Evolutionary conservation across 1,140 invertebrate species (phyloP).

Genomic region (Limonius californicus): DNA sequence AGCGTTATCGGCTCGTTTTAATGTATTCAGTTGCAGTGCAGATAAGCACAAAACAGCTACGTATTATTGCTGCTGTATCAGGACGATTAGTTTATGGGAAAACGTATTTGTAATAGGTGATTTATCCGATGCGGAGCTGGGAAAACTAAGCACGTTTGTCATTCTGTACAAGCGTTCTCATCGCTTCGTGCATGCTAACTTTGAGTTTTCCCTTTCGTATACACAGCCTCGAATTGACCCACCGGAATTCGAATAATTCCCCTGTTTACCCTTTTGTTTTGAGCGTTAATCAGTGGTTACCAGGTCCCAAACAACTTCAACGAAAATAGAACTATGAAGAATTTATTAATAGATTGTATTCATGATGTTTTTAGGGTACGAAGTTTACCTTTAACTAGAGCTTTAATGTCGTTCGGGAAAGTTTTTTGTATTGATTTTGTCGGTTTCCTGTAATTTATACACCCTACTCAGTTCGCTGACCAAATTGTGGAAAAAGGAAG

Average conservation of each 20-base stretch:
- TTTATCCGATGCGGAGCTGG: not conserved
- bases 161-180: conserved; percentile 2
- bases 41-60: not conserved
- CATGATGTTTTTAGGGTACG: too few relatives aligned
- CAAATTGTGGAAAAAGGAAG: too few relatives aligned
- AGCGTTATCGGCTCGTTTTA: not conserved
- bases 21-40: conserved; percentile 3
- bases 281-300: too few relatives aligned
- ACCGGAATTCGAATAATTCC: not conserved
- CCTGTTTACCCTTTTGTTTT: too few relatives aligned
- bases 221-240: not conserved
- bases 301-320: too few relatives aligned
- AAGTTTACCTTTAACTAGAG: too few relatives aligned
- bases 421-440: too few relatives aligned
- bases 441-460: too few relatives aligned
- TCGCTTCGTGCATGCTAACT: conserved; percentile 5
- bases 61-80: not conserved
- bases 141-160: not conserved
- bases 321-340: too few relatives aligned
- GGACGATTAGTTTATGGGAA: conserved; percentile 2
- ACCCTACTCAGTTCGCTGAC: too few relatives aligned
- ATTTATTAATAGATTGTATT: too few relatives aligned
- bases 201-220: not conserved
- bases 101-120: not conserved
- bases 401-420: too few relatives aligned